Conservation (phyloP, 2,888 invertebrate genomes). For the Palloptera scutellata region DNA sequence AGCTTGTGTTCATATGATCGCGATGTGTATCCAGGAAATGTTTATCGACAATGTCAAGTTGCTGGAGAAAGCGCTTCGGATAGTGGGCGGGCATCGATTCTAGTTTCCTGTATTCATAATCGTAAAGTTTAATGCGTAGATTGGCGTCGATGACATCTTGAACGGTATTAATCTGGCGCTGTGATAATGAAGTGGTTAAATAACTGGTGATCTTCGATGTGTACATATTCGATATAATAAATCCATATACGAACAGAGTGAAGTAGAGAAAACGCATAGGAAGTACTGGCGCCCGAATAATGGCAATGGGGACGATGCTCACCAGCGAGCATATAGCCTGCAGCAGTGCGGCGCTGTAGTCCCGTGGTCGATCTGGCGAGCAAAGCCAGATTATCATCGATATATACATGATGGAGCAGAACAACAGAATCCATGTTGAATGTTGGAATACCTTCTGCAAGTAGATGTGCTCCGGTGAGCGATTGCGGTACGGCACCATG, state of each 20-base stretch:
- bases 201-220: slow-evolving; percentile 53
- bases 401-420: slow-evolving; percentile 43
- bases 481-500: slow-evolving; percentile 53
- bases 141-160: slow-evolving; percentile 49
- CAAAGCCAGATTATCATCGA: slow-evolving; percentile 49
- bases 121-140: slow-evolving; percentile 44
- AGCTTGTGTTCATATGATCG: slow-evolving; percentile 46
- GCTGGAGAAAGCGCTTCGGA: slow-evolving; percentile 38
- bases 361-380: slow-evolving; percentile 43
- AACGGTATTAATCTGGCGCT: slow-evolving; percentile 45
- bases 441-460: slow-evolving; percentile 44
- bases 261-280: slow-evolving; percentile 49
- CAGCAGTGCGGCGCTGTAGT: slow-evolving; percentile 46
- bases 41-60: slow-evolving; percentile 39
- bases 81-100: slow-evolving; percentile 32
- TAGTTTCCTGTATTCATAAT: slow-evolving; percentile 43
- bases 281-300: slow-evolving; percentile 37
- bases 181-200: slow-evolving; percentile 44
- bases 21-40: slow-evolving; percentile 43
- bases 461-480: slow-evolving; percentile 47
- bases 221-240: slow-evolving; percentile 52
- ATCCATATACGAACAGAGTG: slow-evolving; percentile 47
- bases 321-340: slow-evolving; percentile 49
- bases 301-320: slow-evolving; percentile 40
- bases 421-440: slow-evolving; percentile 46